Conservation (phyloP, 64 coral and sea anemone species). For the Pocillopora damicornis region DNA sequence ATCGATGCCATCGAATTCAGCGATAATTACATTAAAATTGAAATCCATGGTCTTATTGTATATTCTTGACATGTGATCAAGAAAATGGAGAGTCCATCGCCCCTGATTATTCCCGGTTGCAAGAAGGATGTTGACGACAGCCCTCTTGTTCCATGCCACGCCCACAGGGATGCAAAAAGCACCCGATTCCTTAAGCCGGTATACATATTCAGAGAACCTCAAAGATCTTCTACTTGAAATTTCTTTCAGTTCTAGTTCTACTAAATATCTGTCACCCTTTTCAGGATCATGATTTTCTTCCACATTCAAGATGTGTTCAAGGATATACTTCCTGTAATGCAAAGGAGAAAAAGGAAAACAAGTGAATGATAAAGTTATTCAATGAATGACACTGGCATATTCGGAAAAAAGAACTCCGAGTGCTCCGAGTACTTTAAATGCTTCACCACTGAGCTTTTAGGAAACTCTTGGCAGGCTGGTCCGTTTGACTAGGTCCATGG, state of each 20-base stretch:
- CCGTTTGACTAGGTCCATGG: too few relatives aligned
- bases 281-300: slow-evolving; percentile 58
- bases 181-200: neutral
- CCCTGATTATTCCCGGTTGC: slow-evolving; percentile 73
- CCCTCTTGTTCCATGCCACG: slow-evolving; percentile 69
- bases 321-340: slow-evolving; percentile 48
- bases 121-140: slow-evolving; percentile 53
- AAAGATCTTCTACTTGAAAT: slow-evolving; percentile 19
- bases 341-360: neutral
- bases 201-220: slow-evolving; percentile 84
- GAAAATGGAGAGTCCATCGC: slow-evolving; percentile 77
- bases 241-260: slow-evolving; percentile 60
- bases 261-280: slow-evolving; percentile 62
- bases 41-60: slow-evolving; percentile 53
- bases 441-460: too few relatives aligned
- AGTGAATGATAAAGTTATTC: too few relatives aligned
- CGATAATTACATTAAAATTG: slow-evolving; percentile 75
- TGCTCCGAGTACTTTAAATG: too few relatives aligned
- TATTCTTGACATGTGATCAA: slow-evolving; percentile 66
- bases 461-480: too few relatives aligned
- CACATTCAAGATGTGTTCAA: slow-evolving; percentile 58
- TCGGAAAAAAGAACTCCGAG: too few relatives aligned
- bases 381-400: too few relatives aligned
- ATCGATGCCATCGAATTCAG: slow-evolving; percentile 67
- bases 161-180: slow-evolving; percentile 65